Evolutionary conservation across 2,113 vertebrate species (phyloP).

Genomic region (Azemiops feae): DNA sequence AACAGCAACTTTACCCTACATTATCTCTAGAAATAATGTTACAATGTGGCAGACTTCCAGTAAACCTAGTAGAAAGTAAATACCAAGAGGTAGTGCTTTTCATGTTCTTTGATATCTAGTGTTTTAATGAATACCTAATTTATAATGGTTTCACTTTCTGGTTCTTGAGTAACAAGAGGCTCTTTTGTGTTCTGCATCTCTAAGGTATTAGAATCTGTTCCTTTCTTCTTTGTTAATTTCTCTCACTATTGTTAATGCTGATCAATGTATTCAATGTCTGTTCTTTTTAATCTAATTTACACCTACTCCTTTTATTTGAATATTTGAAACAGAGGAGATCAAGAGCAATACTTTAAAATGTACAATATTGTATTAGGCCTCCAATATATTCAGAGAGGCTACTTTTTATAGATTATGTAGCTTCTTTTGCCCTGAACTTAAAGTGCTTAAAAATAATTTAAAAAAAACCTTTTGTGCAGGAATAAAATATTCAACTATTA

Average conservation of each 20-base stretch:
- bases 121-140: conserved; percentile 5
- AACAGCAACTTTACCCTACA: background rate
- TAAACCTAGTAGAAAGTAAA: conserved; percentile 2
- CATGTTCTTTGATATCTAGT: background rate
- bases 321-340: background rate
- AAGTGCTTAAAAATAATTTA: background rate
- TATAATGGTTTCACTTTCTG: conserved; percentile 14
- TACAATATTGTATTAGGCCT: background rate
- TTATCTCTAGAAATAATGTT: conserved; percentile 8
- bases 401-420: background rate
- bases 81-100: background rate
- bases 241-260: background rate
- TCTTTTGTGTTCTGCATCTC: background rate
- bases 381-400: background rate
- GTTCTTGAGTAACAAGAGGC: conserved; percentile 16
- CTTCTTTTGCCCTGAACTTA: background rate
- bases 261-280: background rate
- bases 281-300: background rate
- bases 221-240: background rate
- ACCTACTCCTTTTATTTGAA: background rate
- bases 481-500: background rate
- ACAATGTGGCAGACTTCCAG: background rate
- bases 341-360: background rate
- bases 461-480: background rate
- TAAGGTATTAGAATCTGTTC: conserved; percentile 4